A percentile compares a stretch with the other conserved stretches of the same genome.
Evolutionary conservation across 2,888 invertebrate species (phyloP).

Genomic region (Yponomeuta evonymella): DNA sequence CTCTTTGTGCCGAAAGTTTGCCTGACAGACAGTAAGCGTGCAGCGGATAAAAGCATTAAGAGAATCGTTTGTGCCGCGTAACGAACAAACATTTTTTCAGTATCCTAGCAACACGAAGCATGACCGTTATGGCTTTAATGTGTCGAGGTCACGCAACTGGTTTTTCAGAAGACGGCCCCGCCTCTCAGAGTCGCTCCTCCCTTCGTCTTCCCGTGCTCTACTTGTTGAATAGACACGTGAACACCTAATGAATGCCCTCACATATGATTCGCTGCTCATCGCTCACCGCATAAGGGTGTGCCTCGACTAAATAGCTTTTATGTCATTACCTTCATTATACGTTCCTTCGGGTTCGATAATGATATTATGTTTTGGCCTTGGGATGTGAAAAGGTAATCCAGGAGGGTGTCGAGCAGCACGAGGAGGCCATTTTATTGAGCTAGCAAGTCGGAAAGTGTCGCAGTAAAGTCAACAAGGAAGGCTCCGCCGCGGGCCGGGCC

Average conservation of each 20-base stretch:
- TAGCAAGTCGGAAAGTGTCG: slow-evolving; percentile 39
- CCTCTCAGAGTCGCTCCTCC: slow-evolving; percentile 54
- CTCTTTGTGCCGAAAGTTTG: slow-evolving; percentile 36
- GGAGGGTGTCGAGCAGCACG: slow-evolving; percentile 19
- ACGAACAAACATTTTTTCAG: slow-evolving; percentile 50
- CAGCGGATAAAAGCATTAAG: slow-evolving; percentile 26
- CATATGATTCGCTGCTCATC: slow-evolving; percentile 50
- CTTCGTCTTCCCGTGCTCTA: slow-evolving; percentile 58
- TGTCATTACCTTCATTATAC: background rate
- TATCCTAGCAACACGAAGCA: slow-evolving; percentile 55
- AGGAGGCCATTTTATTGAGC: slow-evolving; percentile 37
- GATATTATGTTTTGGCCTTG: slow-evolving; percentile 24
- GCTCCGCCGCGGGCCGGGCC: slow-evolving; percentile 36
- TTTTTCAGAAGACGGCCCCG: slow-evolving; percentile 35
- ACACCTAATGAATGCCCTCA: slow-evolving; percentile 51
- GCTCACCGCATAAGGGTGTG: slow-evolving; percentile 17
- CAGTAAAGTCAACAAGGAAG: slow-evolving; percentile 45
- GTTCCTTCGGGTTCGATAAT: background rate
- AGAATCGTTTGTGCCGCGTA: slow-evolving; percentile 31
- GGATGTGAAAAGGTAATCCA: slow-evolving; percentile 19
- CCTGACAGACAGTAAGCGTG: slow-evolving; percentile 30
- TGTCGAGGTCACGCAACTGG: slow-evolving; percentile 59
- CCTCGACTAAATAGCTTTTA: slow-evolving; percentile 7
- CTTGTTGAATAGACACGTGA: slow-evolving; percentile 57
- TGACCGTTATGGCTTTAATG: slow-evolving; percentile 58